These are phyloP conservation scores for Plebejus argus DNA, from an alignment of 2,888 invertebrate species.

Conservation along the genomic window DNA sequence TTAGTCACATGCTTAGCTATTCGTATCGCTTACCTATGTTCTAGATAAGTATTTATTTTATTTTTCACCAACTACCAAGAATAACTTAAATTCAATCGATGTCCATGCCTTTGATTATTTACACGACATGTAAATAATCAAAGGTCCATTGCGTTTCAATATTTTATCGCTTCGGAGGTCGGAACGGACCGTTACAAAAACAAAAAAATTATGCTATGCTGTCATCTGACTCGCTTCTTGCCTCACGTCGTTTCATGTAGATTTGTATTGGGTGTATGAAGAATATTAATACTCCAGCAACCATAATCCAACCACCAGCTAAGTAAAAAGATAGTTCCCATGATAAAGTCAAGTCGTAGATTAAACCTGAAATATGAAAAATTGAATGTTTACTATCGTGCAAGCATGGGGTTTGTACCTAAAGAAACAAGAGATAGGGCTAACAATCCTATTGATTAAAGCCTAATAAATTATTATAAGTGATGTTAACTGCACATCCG, in stretches of 20 bases:
- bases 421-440: no score
- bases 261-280: constrained; percentile 83
- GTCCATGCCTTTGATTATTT: no score
- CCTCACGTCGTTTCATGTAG: constrained; percentile 53
- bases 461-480: no score
- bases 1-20: background rate
- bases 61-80: no score
- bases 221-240: constrained; percentile 35
- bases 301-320: constrained; percentile 89
- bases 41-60: no score
- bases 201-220: constrained; percentile 38
- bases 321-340: constrained; percentile 92
- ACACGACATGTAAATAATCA: no score
- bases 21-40: background rate
- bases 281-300: constrained; percentile 87
- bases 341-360: constrained; percentile 83
- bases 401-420: no score
- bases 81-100: no score
- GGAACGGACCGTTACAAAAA: background rate
- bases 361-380: constrained; percentile 85
- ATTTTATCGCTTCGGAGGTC: no score
- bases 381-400: background rate
- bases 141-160: no score
- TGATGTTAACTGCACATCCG: background rate
- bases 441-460: no score